Evolutionary conservation across 2,797 vertebrate species (phyloP).

Genomic region (Philypnodon macrostomus): DNA sequence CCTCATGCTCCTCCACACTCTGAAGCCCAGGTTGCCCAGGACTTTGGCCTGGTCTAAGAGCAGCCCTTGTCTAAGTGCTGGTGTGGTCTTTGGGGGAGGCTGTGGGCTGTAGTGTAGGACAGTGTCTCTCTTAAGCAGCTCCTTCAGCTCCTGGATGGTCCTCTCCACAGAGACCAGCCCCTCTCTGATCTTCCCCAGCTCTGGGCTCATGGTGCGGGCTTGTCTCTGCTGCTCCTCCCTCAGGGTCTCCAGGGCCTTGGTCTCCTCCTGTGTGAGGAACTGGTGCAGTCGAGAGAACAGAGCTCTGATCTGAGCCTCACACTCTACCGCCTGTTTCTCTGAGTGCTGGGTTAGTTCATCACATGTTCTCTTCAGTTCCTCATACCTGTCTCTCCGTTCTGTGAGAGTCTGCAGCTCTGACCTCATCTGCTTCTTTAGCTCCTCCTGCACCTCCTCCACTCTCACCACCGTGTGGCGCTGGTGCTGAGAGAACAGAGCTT

Average conservation of each 20-base stretch:
- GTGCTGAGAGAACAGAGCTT: neutral
- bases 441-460: neutral
- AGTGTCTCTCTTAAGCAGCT: neutral
- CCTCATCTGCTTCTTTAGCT: neutral
- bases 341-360: neutral
- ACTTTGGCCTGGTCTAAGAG: neutral
- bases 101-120: neutral
- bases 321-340: neutral
- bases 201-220: neutral
- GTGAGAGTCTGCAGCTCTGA: neutral
- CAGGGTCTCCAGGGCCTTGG: neutral
- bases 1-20: neutral
- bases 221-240: neutral
- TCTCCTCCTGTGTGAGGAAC: neutral
- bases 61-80: neutral
- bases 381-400: neutral
- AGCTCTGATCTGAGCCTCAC: neutral
- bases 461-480: neutral
- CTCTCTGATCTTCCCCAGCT: neutral
- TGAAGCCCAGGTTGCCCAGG: constrained; percentile 4
- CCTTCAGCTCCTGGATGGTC: neutral
- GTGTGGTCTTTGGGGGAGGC: neutral
- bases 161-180: neutral
- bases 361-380: neutral
- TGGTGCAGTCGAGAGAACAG: neutral